Conservation (phyloP, 2,113 vertebrate genomes). For the Hemiscyllium ocellatum region DNA sequence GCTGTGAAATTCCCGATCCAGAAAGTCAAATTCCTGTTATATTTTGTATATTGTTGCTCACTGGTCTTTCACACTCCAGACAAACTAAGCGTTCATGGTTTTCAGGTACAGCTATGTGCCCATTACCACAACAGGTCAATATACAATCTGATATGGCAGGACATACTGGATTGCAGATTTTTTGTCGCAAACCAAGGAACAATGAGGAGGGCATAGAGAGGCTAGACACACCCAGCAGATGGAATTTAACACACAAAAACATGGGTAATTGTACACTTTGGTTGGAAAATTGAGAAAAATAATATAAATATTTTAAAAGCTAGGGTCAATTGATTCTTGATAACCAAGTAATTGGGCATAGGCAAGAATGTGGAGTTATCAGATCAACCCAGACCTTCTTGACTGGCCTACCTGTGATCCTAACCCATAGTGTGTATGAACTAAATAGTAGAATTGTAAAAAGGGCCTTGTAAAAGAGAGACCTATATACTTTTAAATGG, state of each 20-base stretch:
- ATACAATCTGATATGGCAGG: not conserved
- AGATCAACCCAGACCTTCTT: no score
- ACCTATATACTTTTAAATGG: not conserved
- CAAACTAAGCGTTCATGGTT: not conserved
- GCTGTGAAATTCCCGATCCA: not conserved
- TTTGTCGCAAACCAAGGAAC: not conserved
- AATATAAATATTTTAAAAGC: no score
- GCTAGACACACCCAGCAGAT: not conserved
- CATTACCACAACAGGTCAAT: not conserved
- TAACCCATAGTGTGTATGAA: not conserved
- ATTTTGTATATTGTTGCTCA: not conserved
- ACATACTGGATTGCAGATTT: not conserved
- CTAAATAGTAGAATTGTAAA: not conserved
- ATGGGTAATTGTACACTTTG: not conserved
- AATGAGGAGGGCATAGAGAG: not conserved
- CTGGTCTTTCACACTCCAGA: not conserved
- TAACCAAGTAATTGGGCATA: no score
- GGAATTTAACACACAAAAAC: no score
- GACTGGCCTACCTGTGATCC: no score
- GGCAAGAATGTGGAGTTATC: no score
- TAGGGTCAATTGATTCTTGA: no score
- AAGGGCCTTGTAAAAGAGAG: not conserved
- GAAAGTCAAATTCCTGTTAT: not conserved
- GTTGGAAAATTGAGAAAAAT: not conserved
- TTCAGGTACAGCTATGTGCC: not conserved